Evolutionary conservation across 1,140 invertebrate genomes (phyloP).

Genomic region (Bemisia tabaci): DNA sequence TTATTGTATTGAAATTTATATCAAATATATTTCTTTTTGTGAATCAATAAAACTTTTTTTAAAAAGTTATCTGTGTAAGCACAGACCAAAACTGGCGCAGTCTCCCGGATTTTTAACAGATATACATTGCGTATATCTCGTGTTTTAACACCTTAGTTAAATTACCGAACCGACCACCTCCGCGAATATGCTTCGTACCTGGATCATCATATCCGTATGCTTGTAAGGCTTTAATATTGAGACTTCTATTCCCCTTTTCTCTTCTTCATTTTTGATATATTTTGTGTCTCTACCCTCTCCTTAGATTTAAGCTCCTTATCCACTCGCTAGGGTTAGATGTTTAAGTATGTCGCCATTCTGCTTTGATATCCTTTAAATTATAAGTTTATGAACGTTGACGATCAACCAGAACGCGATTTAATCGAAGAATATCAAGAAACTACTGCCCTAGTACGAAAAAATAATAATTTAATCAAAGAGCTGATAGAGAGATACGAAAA

Average conservation of each 20-base stretch:
- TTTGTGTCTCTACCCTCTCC: neutral
- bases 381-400: neutral
- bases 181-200: neutral
- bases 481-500: neutral
- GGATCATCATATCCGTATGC: neutral
- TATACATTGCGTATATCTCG: neutral
- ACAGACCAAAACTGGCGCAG: neutral
- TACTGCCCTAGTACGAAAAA: neutral
- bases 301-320: neutral
- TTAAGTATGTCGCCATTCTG: too few relatives aligned
- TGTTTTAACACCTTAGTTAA: neutral
- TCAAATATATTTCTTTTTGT: neutral
- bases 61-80: neutral
- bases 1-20: too few relatives aligned
- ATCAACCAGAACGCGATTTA: neutral
- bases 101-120: neutral
- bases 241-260: neutral
- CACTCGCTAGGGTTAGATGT: neutral
- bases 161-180: neutral
- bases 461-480: neutral
- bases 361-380: too few relatives aligned
- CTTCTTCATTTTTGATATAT: neutral
- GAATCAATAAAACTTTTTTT: neutral
- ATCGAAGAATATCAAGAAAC: neutral
- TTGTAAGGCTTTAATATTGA: neutral